phyloP scores from a whole-genome alignment of 2,113 vertebrate genomes.

The Tympanuchus pallidicinctus region DNA sequence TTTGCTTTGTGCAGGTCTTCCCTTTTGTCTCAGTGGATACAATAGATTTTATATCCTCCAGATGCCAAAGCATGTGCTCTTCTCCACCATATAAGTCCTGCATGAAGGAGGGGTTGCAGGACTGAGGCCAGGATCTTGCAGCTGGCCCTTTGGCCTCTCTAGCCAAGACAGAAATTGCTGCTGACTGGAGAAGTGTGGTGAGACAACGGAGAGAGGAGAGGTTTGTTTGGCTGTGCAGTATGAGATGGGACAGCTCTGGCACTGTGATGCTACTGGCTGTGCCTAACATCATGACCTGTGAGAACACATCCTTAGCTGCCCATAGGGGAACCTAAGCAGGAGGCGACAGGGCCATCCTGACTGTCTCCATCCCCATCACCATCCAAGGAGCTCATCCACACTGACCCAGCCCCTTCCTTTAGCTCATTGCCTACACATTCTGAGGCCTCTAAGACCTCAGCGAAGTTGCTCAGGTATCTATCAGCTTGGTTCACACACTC shows the following conservation, averaged over 20 bases:
- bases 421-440: background rate
- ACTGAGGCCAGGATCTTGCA: background rate
- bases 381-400: background rate
- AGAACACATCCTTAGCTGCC: background rate
- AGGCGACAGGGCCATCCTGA: background rate
- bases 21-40: background rate
- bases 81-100: background rate
- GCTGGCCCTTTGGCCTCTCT: background rate
- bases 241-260: background rate
- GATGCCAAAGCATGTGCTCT: background rate
- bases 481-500: background rate
- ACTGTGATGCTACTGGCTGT: background rate
- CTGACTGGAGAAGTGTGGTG: background rate
- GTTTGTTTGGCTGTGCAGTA: background rate
- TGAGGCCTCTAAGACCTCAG: background rate
- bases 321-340: background rate
- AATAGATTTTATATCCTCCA: fast-evolving
- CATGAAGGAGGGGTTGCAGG: background rate
- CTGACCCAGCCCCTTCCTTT: background rate
- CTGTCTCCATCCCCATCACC: background rate
- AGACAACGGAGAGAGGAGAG: background rate
- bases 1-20: background rate
- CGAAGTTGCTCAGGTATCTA: background rate
- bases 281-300: background rate
- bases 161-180: background rate